These are phyloP conservation scores for Amphiduros pacificus DNA, from an alignment of 2,888 invertebrate genomes.

Conservation along the genomic window DNA sequence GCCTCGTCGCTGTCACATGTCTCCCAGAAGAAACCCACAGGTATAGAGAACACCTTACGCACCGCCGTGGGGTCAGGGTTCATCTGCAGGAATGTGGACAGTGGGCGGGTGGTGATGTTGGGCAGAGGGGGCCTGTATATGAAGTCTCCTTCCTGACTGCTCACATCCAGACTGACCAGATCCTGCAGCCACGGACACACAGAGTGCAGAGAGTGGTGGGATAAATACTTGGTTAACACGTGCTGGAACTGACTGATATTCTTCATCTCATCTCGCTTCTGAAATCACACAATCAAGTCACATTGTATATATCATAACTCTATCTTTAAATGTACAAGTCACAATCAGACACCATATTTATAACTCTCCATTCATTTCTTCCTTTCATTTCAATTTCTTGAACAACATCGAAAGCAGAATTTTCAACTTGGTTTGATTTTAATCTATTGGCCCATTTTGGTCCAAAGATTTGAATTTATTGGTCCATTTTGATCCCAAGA, in stretches of 20 bases:
- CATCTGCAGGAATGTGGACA: slow-evolving; percentile 52
- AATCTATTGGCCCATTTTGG: too few species aligned
- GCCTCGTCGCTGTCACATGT: slow-evolving; percentile 50
- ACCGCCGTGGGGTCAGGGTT: slow-evolving; percentile 37
- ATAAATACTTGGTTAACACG: slow-evolving; percentile 44
- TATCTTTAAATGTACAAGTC: too few species aligned
- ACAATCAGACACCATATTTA: too few species aligned
- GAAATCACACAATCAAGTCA: background rate
- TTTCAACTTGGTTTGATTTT: too few species aligned
- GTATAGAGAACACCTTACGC: slow-evolving; percentile 41
- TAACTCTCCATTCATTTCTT: too few species aligned
- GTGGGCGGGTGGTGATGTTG: slow-evolving; percentile 46
- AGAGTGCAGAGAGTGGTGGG: slow-evolving; percentile 43
- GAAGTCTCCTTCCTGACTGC: slow-evolving; percentile 25
- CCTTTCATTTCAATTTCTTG: too few species aligned
- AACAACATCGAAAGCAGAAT: too few species aligned
- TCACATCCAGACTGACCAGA: slow-evolving; percentile 43
- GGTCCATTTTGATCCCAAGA: too few species aligned
- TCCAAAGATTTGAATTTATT: too few species aligned
- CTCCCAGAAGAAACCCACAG: slow-evolving; percentile 53
- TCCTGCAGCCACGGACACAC: slow-evolving; percentile 49
- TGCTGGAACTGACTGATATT: too few species aligned
- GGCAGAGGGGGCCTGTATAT: slow-evolving; percentile 46
- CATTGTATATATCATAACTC: background rate
- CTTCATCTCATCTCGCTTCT: background rate